Conservation (phyloP, 2,113 vertebrate genomes). For the Syrmaticus mikado region DNA sequence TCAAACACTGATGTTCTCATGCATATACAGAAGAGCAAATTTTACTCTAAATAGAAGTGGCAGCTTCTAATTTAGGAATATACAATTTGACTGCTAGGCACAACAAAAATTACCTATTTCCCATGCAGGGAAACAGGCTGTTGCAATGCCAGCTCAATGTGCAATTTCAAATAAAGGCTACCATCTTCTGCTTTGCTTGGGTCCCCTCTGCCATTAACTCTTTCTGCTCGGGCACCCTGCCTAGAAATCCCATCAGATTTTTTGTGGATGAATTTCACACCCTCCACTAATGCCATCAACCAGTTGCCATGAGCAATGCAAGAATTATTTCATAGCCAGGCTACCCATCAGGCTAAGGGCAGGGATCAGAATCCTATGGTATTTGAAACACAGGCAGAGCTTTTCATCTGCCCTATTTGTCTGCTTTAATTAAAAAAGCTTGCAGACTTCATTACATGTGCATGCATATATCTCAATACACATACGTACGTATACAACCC, state of each 20-base stretch:
- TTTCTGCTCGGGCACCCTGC: not conserved
- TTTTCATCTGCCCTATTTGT: not conserved
- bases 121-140: not conserved
- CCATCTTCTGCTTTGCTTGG: not conserved
- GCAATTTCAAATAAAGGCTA: not conserved
- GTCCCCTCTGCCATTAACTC: not conserved
- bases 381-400: not conserved
- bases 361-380: not conserved
- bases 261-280: constrained; percentile 10
- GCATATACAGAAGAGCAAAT: not conserved
- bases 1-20: not conserved
- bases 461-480: not conserved
- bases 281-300: not conserved
- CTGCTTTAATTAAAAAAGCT: not conserved
- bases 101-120: constrained; percentile 61
- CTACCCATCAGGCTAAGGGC: not conserved
- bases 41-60: constrained; percentile 47
- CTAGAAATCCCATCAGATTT: not conserved
- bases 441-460: not conserved
- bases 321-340: not conserved
- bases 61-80: constrained; percentile 55
- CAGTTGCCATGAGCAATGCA: not conserved
- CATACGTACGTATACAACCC: not conserved
- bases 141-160: not conserved
- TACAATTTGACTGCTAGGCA: constrained; percentile 18